Evolutionary conservation across 2,888 invertebrate species (phyloP).

Genomic region (Papilio protenor): DNA sequence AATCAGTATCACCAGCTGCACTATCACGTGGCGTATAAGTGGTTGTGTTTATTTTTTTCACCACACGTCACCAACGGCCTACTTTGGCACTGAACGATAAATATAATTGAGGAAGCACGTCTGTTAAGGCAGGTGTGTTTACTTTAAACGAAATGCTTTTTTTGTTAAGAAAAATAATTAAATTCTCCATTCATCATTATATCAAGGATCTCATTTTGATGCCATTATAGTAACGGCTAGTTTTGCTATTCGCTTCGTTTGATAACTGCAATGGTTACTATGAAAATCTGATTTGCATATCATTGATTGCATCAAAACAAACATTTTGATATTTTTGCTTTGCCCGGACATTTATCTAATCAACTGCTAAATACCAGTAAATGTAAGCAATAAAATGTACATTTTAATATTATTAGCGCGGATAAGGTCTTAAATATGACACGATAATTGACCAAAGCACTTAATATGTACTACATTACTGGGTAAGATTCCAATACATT

Average conservation of each 20-base stretch:
- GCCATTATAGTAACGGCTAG: neutral
- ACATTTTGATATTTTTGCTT: neutral
- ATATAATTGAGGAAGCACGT: slow-evolving; percentile 39
- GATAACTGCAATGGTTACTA: no score
- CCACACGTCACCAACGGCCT: slow-evolving; percentile 22
- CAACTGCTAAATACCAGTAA: neutral
- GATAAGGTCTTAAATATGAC: neutral
- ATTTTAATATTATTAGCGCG: neutral
- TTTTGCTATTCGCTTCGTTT: no score
- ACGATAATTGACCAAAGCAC: neutral
- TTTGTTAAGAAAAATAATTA: neutral
- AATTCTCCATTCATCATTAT: neutral
- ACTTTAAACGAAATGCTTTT: slow-evolving; percentile 7
- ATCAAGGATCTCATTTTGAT: neutral
- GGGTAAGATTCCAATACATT: neutral
- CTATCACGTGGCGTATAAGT: slow-evolving; percentile 31
- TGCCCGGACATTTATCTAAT: neutral
- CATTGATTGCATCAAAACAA: no score
- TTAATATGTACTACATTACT: neutral
- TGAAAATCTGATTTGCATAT: no score
- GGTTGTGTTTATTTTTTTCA: slow-evolving; percentile 28
- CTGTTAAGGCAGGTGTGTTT: slow-evolving; percentile 38
- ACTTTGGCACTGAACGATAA: slow-evolving; percentile 28
- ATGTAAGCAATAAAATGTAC: neutral
- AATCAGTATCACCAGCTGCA: slow-evolving; percentile 34